These are phyloP conservation scores for Lagria hirta DNA, from an alignment of 2,888 invertebrate species.

Conservation along the genomic window DNA sequence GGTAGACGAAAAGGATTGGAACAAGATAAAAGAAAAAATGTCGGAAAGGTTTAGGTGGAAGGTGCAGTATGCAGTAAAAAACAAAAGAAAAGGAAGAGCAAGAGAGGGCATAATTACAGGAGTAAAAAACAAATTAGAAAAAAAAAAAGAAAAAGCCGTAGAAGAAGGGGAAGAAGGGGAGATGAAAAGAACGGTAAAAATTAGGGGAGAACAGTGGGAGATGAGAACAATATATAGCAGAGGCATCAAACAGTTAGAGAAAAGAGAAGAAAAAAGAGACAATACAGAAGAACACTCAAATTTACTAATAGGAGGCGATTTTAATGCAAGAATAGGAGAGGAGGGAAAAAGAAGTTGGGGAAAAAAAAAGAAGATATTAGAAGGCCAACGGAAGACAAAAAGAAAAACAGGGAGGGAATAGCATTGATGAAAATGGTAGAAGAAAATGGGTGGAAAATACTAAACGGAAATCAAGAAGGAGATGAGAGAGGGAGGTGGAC, in stretches of 20 bases:
- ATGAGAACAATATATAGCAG: no score
- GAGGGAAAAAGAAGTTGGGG: no score
- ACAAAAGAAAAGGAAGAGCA: background rate
- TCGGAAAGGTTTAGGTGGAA: background rate
- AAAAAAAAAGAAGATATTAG: no score
- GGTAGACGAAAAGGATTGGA: no score
- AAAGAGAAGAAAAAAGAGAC: no score
- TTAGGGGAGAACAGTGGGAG: background rate
- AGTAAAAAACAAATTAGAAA: background rate
- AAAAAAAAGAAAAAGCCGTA: background rate
- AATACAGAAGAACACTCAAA: background rate
- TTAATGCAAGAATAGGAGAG: background rate
- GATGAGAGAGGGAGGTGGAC: no score
- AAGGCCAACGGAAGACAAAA: background rate
- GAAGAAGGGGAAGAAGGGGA: background rate
- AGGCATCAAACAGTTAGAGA: no score
- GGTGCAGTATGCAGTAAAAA: background rate
- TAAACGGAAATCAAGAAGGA: background rate
- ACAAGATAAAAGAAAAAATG: background rate
- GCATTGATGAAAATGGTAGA: background rate
- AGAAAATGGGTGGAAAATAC: background rate
- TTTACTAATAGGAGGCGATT: background rate
- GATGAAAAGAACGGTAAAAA: slow-evolving; percentile 1
- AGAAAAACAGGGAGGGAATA: slow-evolving; percentile 2
- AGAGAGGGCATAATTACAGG: background rate